Evolutionary conservation across 1,140 invertebrate species (phyloP).

Genomic region (Drosophila ambigua): DNA sequence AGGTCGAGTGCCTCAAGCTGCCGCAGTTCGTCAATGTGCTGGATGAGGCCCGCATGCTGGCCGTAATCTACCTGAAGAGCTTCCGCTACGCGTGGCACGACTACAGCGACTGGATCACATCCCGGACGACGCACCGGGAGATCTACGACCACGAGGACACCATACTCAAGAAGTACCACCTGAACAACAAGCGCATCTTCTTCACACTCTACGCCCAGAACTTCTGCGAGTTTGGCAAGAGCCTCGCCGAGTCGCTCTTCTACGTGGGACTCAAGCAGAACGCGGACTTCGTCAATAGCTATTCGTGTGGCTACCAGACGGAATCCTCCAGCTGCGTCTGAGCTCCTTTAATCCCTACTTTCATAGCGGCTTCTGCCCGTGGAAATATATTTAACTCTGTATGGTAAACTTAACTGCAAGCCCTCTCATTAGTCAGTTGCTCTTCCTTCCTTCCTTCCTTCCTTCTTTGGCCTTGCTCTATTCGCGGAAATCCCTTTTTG

Average conservation of each 20-base stretch:
- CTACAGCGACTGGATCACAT: slow-evolving; percentile 62
- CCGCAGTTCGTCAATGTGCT: slow-evolving; percentile 74
- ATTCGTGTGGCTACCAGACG: slow-evolving; percentile 65
- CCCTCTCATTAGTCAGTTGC: not conserved
- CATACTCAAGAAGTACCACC: slow-evolving; percentile 50
- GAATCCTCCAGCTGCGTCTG: slow-evolving; percentile 51
- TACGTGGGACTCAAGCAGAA: slow-evolving; percentile 75
- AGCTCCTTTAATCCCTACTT: not conserved
- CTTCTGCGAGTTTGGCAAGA: slow-evolving; percentile 79
- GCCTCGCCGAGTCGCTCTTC: slow-evolving; percentile 73
- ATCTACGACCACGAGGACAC: slow-evolving; percentile 71
- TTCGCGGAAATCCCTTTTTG: slow-evolving; percentile 8
- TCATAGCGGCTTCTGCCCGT: too few species aligned
- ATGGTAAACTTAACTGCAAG: too few species aligned
- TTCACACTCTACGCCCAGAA: slow-evolving; percentile 78
- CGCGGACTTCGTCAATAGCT: slow-evolving; percentile 63
- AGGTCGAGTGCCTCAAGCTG: slow-evolving; percentile 71
- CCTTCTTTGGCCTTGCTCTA: not conserved
- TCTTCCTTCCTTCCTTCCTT: not conserved
- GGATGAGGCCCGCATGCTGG: slow-evolving; percentile 71
- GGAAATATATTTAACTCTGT: too few species aligned
- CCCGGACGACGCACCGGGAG: slow-evolving; percentile 20
- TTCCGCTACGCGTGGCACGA: slow-evolving; percentile 69
- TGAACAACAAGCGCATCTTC: slow-evolving; percentile 71
- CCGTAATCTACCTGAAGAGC: slow-evolving; percentile 77